Evolutionary conservation across 2,888 invertebrate species (phyloP), one percentile per base, ranked within the genome.

Genomic region (Phengaris arion): DNA sequence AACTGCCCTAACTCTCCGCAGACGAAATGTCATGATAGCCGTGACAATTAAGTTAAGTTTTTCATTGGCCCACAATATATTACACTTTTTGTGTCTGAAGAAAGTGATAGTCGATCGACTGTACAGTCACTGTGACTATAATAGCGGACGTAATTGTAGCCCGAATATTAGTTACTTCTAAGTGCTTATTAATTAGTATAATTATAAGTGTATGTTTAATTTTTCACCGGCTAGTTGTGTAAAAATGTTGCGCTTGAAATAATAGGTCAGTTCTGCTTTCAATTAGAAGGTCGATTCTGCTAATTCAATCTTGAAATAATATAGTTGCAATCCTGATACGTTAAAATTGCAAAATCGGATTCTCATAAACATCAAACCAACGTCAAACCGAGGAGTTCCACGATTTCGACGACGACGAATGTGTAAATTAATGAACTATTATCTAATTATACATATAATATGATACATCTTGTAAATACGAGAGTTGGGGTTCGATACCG

Each of bases 41-140:
- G 87, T 89, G 85, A 88, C 90, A 92, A 91, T 92, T 87, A 85
- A 90, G 86, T 91, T 92, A 89, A 78, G 86, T 90, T 91, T 90
- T 91, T 87, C 83, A 81, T 84, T 77, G 76, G 76, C 76, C 68
- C 77, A 80, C 82, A 84, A 83, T 83, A 81, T 84, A 82, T 82
- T 81, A 77, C 79, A 77, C 80, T 86, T 86, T 85, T 85, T 86
- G 81, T 79, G 64, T 59, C 75, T 76, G 86, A 91, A 86, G 92
- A 91, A 92, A 91, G 91, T 91, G 85, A 84, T 86, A 75, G 75
- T 75, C 69, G 48, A 55, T 15, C 46, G 55, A 48, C 45, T 48
- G 13, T 55, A 35, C 54, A 10, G 22, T 35, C 13, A 52, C 54
- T 54, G 35, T 35, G 9, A 52, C 22, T 35, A 35, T 72, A 52